phyloP scores from a whole-genome alignment of 2,113 vertebrate genomes.

The Halcyon malimbica region DNA sequence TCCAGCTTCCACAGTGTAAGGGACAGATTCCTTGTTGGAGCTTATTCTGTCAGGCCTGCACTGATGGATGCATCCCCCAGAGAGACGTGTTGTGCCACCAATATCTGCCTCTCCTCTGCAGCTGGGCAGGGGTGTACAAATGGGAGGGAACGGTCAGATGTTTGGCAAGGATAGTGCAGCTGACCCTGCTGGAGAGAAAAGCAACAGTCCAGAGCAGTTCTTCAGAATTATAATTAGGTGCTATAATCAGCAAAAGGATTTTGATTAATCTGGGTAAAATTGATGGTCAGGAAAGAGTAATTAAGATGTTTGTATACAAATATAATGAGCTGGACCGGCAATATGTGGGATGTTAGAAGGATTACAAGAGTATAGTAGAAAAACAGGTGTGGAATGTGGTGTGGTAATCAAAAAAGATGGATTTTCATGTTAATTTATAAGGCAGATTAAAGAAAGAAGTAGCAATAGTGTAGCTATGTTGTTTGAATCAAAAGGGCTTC shows the following conservation, averaged over 20 bases:
- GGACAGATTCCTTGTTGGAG: background rate
- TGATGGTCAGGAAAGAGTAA: background rate
- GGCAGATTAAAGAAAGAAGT: background rate
- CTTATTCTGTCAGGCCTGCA: background rate
- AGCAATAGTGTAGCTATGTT: background rate
- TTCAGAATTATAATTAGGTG: background rate
- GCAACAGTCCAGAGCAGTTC: background rate
- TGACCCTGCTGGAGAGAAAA: background rate
- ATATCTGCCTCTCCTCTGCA: too few relatives aligned
- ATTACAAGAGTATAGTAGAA: background rate
- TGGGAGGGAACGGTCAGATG: background rate
- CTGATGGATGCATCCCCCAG: rapidly evolving
- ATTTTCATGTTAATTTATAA: background rate
- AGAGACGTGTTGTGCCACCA: rapidly evolving
- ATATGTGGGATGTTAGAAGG: background rate
- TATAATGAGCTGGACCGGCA: background rate
- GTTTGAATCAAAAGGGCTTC: background rate
- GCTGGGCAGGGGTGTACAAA: background rate
- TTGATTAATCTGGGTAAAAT: background rate
- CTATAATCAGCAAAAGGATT: background rate
- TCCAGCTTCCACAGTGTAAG: background rate
- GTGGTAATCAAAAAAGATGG: background rate
- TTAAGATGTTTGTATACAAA: background rate
- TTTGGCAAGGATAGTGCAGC: background rate
- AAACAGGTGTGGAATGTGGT: background rate